Conservation (phyloP, 2,888 invertebrate genomes). For the Allolobophora icterica region DNA sequence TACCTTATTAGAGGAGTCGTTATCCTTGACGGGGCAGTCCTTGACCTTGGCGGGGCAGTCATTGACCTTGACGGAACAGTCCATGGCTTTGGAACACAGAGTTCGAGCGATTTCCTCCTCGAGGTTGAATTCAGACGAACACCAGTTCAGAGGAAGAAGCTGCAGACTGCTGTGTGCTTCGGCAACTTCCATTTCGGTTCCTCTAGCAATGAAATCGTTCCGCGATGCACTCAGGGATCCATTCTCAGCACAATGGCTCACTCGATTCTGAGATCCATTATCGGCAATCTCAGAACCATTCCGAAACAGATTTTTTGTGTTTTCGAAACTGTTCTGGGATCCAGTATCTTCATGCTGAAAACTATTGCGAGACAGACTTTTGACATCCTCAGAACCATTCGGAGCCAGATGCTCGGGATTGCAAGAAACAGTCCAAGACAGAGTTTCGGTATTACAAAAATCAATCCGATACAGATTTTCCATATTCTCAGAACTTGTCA, state of each 20-base stretch:
- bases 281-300: neutral
- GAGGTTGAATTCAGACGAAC: neutral
- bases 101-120: slow-evolving; percentile 1
- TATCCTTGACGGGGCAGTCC: neutral
- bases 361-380: neutral
- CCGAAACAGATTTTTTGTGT: neutral
- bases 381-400: neutral
- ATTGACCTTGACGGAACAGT: neutral
- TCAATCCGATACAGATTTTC: neutral
- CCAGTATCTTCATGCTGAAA: neutral
- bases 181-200: neutral
- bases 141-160: neutral
- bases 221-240: neutral
- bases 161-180: neutral
- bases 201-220: neutral
- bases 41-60: neutral
- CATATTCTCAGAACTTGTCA: neutral
- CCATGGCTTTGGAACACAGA: neutral
- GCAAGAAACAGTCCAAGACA: neutral
- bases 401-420: neutral
- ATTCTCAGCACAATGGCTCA: neutral
- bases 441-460: neutral
- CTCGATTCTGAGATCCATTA: neutral
- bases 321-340: neutral
- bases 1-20: neutral